phyloP scores from a whole-genome alignment of 2,113 vertebrate genomes.

The Dasyurus viverrinus region DNA sequence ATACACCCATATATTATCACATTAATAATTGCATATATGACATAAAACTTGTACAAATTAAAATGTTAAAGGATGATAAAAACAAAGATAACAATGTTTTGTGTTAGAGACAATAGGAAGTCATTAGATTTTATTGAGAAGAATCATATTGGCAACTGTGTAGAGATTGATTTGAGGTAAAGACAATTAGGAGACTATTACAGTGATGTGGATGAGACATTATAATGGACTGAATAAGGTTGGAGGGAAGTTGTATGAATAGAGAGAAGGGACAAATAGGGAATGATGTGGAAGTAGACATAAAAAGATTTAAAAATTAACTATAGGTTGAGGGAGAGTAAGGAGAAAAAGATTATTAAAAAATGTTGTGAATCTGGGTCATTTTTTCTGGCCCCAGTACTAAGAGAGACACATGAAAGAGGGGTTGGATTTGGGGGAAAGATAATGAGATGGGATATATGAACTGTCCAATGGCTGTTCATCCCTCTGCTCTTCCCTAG shows the following conservation, averaged over 20 bases:
- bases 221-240: not conserved
- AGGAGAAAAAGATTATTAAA: not conserved
- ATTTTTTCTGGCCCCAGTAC: not conserved
- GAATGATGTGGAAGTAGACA: not conserved
- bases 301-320: not conserved
- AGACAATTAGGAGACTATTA: not conserved
- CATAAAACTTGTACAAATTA: not conserved
- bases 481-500: not conserved
- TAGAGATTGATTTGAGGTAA: not conserved
- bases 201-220: not conserved
- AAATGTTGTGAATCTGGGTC: not conserved
- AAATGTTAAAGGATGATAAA: not conserved
- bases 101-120: not conserved
- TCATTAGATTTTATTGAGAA: not conserved
- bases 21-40: not conserved
- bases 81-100: not conserved
- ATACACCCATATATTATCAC: not conserved
- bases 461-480: not conserved
- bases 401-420: not conserved
- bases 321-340: not conserved
- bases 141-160: not conserved
- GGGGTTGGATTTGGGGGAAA: not conserved
- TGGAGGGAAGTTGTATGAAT: not conserved
- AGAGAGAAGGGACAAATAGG: not conserved
- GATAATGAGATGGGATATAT: not conserved